phyloP scores from a whole-genome alignment of 2,797 vertebrate genomes.

The Paramormyrops hopkinsi region DNA sequence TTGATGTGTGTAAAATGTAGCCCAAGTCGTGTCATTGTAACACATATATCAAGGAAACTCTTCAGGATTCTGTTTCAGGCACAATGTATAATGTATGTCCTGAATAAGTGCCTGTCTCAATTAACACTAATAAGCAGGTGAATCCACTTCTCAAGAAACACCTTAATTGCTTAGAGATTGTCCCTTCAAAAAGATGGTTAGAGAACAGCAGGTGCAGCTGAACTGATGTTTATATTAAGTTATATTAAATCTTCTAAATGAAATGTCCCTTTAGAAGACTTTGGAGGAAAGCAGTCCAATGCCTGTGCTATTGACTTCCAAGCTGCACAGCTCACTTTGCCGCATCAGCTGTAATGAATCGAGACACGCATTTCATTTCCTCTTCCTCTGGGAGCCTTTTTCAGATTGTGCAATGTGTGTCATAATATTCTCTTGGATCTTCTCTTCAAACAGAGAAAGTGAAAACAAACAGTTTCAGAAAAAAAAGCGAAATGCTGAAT shows the following conservation, averaged over 20 bases:
- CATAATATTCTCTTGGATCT: conserved; percentile 3
- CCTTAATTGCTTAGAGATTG: background rate
- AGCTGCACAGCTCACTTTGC: background rate
- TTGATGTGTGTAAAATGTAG: background rate
- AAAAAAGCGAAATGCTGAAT: background rate
- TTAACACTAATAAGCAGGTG: background rate
- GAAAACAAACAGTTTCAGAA: background rate
- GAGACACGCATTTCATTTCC: background rate
- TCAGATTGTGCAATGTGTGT: background rate
- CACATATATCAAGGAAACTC: background rate
- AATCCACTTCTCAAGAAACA: conserved; percentile 1
- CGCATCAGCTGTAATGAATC: background rate
- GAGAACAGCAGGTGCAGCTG: background rate
- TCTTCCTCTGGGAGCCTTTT: conserved; percentile 4
- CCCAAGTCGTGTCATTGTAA: background rate
- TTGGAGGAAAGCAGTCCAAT: background rate
- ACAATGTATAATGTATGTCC: background rate
- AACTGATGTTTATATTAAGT: background rate
- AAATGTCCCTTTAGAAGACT: background rate
- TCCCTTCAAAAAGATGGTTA: background rate
- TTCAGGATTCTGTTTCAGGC: background rate
- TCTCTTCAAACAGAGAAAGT: background rate
- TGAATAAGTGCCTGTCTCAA: background rate
- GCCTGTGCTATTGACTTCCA: background rate
- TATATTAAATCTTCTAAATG: background rate